Conservation (phyloP, 2,113 vertebrate genomes). For the Centropus unirufus region DNA sequence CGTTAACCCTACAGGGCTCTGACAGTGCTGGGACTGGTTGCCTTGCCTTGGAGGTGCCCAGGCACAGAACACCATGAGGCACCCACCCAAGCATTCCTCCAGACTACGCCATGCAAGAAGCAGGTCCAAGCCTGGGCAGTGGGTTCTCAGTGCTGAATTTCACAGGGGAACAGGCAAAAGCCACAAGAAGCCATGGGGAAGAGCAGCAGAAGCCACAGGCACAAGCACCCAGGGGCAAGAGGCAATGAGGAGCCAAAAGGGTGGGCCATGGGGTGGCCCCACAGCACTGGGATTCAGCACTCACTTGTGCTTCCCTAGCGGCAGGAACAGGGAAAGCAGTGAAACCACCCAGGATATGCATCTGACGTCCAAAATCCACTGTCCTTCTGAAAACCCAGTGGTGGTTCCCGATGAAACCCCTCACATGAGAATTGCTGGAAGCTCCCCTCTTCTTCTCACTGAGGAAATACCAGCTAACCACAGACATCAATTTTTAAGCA, state of each 20-base stretch:
- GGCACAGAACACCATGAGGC: too few species aligned
- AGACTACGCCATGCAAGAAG: fast-evolving
- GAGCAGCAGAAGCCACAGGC: background rate
- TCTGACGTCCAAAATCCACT: background rate
- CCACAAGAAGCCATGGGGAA: background rate
- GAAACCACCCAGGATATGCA: background rate
- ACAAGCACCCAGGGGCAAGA: background rate
- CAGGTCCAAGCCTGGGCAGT: fast-evolving
- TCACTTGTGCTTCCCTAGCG: background rate
- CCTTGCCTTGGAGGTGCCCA: too few species aligned
- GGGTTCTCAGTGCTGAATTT: background rate
- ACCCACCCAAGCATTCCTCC: fast-evolving
- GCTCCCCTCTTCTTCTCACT: background rate
- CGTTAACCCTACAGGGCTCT: background rate
- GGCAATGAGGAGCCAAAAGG: background rate
- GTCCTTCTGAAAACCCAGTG: background rate
- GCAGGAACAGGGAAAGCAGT: fast-evolving
- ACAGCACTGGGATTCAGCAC: background rate
- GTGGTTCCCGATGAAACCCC: background rate
- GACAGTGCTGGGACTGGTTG: fast-evolving
- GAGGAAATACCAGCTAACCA: background rate
- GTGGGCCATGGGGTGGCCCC: too few species aligned
- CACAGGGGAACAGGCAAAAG: background rate
- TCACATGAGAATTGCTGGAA: background rate
- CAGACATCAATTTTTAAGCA: background rate